phyloP scores from a whole-genome alignment of 2,113 vertebrate species.

The Urocynchramus pylzowi region DNA sequence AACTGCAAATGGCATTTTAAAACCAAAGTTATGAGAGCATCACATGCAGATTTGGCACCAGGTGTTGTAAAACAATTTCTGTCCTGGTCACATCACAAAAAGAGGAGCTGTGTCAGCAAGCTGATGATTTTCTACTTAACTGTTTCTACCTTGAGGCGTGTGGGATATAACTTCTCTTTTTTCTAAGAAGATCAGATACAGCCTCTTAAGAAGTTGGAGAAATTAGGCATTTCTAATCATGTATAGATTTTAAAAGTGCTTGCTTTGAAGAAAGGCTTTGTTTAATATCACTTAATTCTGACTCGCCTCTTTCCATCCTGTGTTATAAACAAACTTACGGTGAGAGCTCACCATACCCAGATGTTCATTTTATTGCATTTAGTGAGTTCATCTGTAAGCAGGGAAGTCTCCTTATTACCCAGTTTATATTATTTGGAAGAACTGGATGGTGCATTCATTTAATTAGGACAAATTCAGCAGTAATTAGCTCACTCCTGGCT shows the following conservation, averaged over 20 bases:
- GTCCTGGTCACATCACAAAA: not conserved
- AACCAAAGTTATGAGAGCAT: not conserved
- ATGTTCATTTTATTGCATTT: not conserved
- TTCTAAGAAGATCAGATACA: not conserved
- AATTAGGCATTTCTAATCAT: not conserved
- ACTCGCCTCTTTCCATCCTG: not conserved
- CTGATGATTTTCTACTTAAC: not conserved
- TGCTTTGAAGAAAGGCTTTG: not conserved
- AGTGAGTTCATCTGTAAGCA: not conserved
- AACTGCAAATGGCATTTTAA: not conserved
- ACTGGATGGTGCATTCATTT: not conserved
- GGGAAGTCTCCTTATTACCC: not conserved
- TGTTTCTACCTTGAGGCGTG: not conserved
- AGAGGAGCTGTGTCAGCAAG: not conserved
- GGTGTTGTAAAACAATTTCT: not conserved
- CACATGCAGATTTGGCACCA: not conserved
- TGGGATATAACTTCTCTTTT: not conserved
- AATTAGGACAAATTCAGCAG: not conserved
- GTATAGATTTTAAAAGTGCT: not conserved
- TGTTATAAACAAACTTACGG: not conserved
- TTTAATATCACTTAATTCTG: not conserved
- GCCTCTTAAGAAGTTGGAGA: not conserved
- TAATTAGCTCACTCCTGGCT: not conserved
- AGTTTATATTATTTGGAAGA: not conserved
- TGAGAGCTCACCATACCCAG: not conserved